Percentiles rank a stretch among this genome's conserved stretches.
phyloP scores from a whole-genome alignment of 2,888 invertebrate genomes.

The Panzeria rudis region DNA sequence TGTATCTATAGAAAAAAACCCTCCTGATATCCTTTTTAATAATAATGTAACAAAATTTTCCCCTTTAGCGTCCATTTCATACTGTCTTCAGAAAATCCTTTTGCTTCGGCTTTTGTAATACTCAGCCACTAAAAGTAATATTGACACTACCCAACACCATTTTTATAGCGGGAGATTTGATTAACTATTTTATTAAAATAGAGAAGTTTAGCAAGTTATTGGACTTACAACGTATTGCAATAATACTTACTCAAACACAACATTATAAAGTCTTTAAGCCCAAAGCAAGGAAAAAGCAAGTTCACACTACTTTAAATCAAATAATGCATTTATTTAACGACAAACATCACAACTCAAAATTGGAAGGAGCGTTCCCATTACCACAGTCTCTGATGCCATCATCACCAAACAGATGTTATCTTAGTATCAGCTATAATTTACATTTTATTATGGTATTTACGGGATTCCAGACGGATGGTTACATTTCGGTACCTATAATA shows the following conservation, averaged over 20 bases:
- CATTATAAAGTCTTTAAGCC: constrained; percentile 27
- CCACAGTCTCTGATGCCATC: constrained; percentile 9
- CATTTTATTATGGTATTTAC: constrained; percentile 43
- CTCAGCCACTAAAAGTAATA: constrained; percentile 8
- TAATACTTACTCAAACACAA: constrained; percentile 34
- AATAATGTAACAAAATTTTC: neutral
- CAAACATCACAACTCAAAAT: constrained; percentile 15
- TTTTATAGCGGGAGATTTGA: constrained; percentile 31
- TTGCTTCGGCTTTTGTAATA: constrained; percentile 26
- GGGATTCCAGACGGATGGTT: constrained; percentile 32
- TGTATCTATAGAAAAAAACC: too few species aligned
- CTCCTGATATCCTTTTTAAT: too few species aligned
- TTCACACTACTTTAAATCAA: constrained; percentile 14
- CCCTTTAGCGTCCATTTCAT: constrained; percentile 19
- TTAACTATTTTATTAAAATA: constrained; percentile 36
- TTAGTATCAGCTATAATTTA: constrained; percentile 43
- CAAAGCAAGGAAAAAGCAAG: constrained; percentile 19
- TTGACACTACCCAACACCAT: constrained; percentile 25
- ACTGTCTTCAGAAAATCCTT: constrained; percentile 10
- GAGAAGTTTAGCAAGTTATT: constrained; percentile 1
- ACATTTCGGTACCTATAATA: constrained; percentile 23
- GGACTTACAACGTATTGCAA: constrained; percentile 6
- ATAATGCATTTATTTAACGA: constrained; percentile 10
- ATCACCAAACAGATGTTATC: neutral
- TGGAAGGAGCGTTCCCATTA: constrained; percentile 27